Evolutionary conservation across 2,797 vertebrate species (phyloP).

Genomic region (Choloepus didactylus): DNA sequence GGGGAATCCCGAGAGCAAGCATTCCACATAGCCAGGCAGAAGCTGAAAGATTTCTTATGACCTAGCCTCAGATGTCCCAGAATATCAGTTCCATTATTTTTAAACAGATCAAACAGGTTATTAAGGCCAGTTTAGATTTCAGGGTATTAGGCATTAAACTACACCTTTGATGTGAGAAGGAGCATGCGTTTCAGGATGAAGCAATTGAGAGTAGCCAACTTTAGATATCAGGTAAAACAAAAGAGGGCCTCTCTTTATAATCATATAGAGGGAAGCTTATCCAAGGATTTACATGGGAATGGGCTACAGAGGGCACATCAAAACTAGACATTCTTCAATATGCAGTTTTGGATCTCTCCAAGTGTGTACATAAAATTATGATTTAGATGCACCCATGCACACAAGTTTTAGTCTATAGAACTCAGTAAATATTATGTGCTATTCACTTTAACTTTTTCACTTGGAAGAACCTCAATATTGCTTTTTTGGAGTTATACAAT

Average conservation of each 20-base stretch:
- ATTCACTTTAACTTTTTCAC: neutral
- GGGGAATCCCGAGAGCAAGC: neutral
- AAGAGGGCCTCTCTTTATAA: neutral
- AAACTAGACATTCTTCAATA: neutral
- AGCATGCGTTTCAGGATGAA: neutral
- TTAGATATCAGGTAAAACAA: neutral
- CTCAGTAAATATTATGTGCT: neutral
- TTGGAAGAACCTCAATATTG: neutral
- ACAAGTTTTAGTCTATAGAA: constrained; percentile 7
- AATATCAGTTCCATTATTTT: neutral
- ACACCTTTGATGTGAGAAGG: neutral
- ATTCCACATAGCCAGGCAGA: neutral
- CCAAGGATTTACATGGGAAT: neutral
- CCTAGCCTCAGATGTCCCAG: neutral
- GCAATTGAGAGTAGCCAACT: neutral
- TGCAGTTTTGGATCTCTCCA: neutral
- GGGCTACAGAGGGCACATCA: neutral
- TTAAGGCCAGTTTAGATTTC: neutral
- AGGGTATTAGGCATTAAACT: neutral
- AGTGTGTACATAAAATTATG: constrained; percentile 5
- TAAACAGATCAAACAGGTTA: neutral
- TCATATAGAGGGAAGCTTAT: neutral
- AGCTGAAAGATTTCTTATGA: neutral
- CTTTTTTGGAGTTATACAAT: neutral
- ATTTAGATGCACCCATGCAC: neutral